These are phyloP conservation scores for Myopa tessellatipennis DNA, from an alignment of 2,888 invertebrate species.

Conservation along the genomic window DNA sequence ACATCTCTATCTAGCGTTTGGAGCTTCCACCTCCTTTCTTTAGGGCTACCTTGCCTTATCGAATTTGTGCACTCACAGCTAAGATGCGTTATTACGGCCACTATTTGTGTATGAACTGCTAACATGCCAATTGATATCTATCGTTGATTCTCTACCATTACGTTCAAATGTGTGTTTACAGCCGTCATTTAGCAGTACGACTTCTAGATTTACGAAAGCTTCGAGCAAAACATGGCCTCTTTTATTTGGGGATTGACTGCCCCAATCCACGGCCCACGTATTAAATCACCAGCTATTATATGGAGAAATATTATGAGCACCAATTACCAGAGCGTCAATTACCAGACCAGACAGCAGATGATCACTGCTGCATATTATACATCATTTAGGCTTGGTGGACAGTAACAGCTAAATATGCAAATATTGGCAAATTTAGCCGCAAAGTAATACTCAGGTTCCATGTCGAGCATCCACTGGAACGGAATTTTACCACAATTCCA, in stretches of 20 bases:
- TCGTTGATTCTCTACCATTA: not conserved
- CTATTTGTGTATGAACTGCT: slow-evolving; percentile 2
- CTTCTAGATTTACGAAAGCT: not conserved
- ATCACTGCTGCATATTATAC: no score
- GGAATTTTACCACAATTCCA: not conserved
- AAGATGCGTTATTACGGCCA: not conserved
- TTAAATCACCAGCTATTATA: no score
- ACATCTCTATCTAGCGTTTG: no score
- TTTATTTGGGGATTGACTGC: not conserved
- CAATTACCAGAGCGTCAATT: no score
- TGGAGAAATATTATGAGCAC: no score
- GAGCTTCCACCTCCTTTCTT: no score
- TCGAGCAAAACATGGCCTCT: not conserved
- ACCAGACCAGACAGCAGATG: no score
- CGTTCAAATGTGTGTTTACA: not conserved
- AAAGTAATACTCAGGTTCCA: not conserved
- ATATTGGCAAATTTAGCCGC: not conserved
- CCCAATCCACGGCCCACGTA: not conserved
- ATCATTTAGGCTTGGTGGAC: not conserved
- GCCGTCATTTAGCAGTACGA: slow-evolving; percentile 5
- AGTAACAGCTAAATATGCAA: no score
- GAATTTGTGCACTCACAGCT: no score
- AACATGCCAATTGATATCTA: not conserved
- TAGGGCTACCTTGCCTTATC: no score
- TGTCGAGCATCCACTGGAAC: not conserved